These are phyloP conservation scores for Apodemia duryi DNA, from an alignment of 2,888 invertebrate species.

Conservation along the genomic window DNA sequence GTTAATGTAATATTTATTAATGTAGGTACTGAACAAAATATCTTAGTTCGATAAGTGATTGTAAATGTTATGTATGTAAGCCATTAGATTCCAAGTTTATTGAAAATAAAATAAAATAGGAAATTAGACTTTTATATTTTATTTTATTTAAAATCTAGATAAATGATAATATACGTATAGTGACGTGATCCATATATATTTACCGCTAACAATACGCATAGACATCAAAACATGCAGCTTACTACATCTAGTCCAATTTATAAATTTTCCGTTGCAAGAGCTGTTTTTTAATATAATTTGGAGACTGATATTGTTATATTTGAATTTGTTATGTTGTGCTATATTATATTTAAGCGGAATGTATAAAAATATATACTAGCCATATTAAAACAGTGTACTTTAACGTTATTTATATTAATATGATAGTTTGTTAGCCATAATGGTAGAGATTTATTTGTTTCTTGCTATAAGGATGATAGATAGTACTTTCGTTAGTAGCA, in stretches of 20 bases:
- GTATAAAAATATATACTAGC: not conserved
- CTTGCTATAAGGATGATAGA: not conserved
- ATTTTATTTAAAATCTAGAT: too few species aligned
- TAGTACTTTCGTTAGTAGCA: not conserved
- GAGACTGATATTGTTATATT: slow-evolving; percentile 7
- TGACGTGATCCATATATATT: not conserved
- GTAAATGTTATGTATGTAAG: not conserved
- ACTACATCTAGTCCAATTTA: slow-evolving; percentile 1
- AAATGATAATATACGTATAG: too few species aligned
- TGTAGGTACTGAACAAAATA: not conserved
- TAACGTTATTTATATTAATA: not conserved
- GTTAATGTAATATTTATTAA: too few species aligned
- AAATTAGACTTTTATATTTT: too few species aligned
- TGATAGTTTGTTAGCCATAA: not conserved
- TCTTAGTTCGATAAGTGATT: not conserved
- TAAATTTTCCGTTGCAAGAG: not conserved
- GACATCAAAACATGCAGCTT: not conserved
- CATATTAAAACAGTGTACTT: not conserved
- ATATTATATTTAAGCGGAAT: slow-evolving; percentile 4
- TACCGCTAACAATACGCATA: not conserved
- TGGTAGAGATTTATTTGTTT: not conserved
- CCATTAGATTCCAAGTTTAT: not conserved
- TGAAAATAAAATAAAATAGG: not conserved
- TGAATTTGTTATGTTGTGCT: slow-evolving; percentile 4
- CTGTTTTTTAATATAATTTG: not conserved